These are phyloP conservation scores for Norana najaformis DNA, from an alignment of 2,888 invertebrate genomes.

Conservation along the genomic window DNA sequence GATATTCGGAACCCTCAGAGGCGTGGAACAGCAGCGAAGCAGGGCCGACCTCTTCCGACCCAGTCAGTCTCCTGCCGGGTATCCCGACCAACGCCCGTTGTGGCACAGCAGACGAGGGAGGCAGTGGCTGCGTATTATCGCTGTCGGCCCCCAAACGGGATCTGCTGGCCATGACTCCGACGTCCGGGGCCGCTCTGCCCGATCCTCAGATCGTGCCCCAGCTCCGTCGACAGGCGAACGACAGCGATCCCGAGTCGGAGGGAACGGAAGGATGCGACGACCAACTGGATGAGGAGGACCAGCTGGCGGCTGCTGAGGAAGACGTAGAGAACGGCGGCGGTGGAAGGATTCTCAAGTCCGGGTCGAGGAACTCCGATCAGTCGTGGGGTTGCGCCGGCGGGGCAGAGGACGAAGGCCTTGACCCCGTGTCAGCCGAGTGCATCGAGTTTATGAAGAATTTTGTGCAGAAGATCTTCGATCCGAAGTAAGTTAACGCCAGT, in stretches of 20 bases:
- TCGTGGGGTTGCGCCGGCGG: constrained; percentile 37
- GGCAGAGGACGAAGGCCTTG: constrained; percentile 36
- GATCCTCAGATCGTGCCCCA: constrained; percentile 36
- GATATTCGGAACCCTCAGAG: constrained; percentile 16
- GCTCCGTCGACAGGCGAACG: constrained; percentile 18
- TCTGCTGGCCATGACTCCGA: constrained; percentile 43
- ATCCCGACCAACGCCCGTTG: constrained; percentile 32
- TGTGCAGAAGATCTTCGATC: constrained; percentile 70
- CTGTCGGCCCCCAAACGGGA: constrained; percentile 28
- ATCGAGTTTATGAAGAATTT: constrained; percentile 68
- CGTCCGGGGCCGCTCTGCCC: constrained; percentile 41
- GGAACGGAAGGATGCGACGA: constrained; percentile 47
- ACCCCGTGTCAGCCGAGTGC: constrained; percentile 37
- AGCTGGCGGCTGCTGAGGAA: not conserved
- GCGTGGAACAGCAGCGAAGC: constrained; percentile 19
- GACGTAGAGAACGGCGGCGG: constrained; percentile 30
- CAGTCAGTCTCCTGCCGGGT: constrained; percentile 29
- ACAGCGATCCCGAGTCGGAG: constrained; percentile 41
- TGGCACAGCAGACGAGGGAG: not conserved
- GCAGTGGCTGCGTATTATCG: not conserved
- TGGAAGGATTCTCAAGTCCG: constrained; percentile 35
- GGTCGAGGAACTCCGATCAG: constrained; percentile 38
- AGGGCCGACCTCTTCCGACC: constrained; percentile 32
- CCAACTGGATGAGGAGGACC: constrained; percentile 31
- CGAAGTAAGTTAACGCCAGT: constrained; percentile 51